phyloP scores from a whole-genome alignment of 2,888 invertebrate species.

The Coelopa pilipes region DNA sequence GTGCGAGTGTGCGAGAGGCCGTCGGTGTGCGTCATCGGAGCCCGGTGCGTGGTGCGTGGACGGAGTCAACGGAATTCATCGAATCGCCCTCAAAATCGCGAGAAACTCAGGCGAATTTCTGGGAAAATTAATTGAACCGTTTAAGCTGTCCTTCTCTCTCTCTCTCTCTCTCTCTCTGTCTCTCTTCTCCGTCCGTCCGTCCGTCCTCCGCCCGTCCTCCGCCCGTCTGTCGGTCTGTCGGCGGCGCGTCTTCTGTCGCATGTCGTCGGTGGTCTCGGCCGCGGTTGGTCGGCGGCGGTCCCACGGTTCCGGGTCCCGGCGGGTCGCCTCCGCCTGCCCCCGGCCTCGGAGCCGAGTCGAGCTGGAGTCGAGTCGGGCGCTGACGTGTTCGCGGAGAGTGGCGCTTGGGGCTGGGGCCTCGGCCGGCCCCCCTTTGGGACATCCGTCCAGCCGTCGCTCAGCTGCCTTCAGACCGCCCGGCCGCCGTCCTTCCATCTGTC shows the following conservation, averaged over 20 bases:
- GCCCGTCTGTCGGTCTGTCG: background rate
- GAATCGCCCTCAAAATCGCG: conserved; percentile 64
- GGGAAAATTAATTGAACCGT: conserved; percentile 56
- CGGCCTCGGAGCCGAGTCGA: no score
- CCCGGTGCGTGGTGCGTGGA: conserved; percentile 18
- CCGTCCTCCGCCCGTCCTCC: background rate
- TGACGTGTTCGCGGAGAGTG: background rate
- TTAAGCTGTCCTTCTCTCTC: conserved; percentile 34
- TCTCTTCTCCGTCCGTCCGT: no score
- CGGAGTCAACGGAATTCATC: conserved; percentile 54
- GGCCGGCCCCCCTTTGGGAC: background rate
- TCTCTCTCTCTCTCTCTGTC: conserved; percentile 16
- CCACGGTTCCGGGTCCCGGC: no score
- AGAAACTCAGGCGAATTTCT: conserved; percentile 61
- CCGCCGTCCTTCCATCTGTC: background rate
- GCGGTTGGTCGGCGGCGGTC: conserved; percentile 22
- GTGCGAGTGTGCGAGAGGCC: background rate
- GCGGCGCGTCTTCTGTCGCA: background rate
- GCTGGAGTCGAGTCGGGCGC: no score
- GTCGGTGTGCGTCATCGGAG: background rate
- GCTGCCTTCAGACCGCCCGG: background rate
- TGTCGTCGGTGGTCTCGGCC: background rate
- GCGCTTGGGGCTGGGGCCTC: background rate
- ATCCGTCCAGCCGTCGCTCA: background rate
- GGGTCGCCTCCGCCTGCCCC: no score